These are phyloP conservation scores for Falco biarmicus DNA, from an alignment of 2,797 vertebrate genomes.

Conservation along the genomic window DNA sequence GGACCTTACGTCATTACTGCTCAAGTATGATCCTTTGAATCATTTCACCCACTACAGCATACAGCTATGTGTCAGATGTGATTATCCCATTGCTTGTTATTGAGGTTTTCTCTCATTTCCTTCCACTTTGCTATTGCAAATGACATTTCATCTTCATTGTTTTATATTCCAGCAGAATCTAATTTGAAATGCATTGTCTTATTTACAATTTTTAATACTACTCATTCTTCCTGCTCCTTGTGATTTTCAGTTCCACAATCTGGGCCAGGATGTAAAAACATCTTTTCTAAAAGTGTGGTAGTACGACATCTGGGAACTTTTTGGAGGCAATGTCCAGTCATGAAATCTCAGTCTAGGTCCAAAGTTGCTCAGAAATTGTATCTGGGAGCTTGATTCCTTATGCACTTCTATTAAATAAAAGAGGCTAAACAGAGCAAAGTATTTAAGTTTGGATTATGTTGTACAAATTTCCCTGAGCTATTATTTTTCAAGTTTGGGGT, in stretches of 20 bases:
- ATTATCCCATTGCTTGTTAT: background rate
- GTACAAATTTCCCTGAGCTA: background rate
- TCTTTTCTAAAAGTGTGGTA: background rate
- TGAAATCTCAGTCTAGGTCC: background rate
- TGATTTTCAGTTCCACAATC: background rate
- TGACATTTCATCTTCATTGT: background rate
- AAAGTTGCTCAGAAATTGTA: background rate
- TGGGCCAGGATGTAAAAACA: background rate
- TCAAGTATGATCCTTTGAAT: background rate
- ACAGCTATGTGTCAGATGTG: background rate
- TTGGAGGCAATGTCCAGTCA: background rate
- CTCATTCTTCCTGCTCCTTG: background rate
- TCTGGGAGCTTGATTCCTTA: background rate
- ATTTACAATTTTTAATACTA: background rate
- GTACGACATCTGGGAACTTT: background rate
- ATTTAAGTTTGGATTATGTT: background rate
- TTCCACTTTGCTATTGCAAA: constrained; percentile 3
- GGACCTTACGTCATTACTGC: background rate
- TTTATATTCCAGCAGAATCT: background rate
- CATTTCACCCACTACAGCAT: background rate
- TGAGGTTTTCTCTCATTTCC: constrained; percentile 9
- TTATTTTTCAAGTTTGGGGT: background rate
- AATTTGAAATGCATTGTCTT: constrained; percentile 9
- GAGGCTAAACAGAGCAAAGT: background rate
- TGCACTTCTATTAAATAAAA: background rate